Percentiles rank a stretch among this genome's conserved stretches.
Conservation (phyloP, 2,888 invertebrate genomes). For the Entomobrya proxima region DNA sequence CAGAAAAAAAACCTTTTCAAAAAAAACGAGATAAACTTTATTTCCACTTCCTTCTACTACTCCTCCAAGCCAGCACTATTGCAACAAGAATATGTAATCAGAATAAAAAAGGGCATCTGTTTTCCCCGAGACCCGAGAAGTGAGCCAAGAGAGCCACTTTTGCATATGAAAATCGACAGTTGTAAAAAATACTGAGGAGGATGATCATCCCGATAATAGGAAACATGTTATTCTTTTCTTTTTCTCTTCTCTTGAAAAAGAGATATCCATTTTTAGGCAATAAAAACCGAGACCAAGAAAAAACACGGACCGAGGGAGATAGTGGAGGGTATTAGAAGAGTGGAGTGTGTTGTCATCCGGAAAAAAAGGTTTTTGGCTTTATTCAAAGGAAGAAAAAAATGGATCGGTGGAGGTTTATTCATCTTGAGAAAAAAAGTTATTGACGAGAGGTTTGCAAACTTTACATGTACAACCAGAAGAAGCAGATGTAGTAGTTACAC, state of each 20-base stretch:
- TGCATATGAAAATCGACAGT: slow-evolving; percentile 43
- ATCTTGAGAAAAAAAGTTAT: slow-evolving; percentile 1
- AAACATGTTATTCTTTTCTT: slow-evolving; percentile 25
- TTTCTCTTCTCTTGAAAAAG: too few relatives aligned
- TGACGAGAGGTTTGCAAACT: slow-evolving; percentile 73
- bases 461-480: too few relatives aligned
- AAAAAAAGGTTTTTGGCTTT: slow-evolving; percentile 11
- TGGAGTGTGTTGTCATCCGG: slow-evolving; percentile 22
- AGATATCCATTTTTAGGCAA: slow-evolving; percentile 75
- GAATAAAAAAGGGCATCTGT: slow-evolving; percentile 22
- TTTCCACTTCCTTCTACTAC: background rate
- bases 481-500: too few relatives aligned
- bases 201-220: slow-evolving; percentile 11
- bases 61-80: background rate
- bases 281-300: slow-evolving; percentile 74
- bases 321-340: slow-evolving; percentile 61
- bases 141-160: slow-evolving; percentile 29
- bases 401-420: background rate
- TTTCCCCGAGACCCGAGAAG: background rate
- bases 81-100: slow-evolving; percentile 23
- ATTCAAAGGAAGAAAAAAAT: background rate
- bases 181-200: too few relatives aligned
- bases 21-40: background rate
- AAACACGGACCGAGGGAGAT: too few relatives aligned
- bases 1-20: slow-evolving; percentile 69